Conservation (phyloP, 2,888 invertebrate genomes). For the Tupiocoris notatus region DNA sequence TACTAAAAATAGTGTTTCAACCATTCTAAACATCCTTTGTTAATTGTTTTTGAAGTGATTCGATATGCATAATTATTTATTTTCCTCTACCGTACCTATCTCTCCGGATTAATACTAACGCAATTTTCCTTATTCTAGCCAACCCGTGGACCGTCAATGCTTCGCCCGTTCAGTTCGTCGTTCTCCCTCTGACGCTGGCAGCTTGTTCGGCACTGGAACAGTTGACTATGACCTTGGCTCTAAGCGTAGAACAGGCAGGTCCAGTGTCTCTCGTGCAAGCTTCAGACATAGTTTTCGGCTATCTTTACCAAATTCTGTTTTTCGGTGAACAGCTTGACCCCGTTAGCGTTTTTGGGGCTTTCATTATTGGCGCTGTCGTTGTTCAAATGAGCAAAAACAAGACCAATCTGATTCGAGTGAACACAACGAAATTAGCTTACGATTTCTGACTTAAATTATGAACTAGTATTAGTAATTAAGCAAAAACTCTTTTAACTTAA, state of each 20-base stretch:
- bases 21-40: too few relatives aligned
- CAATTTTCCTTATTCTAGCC: too few relatives aligned
- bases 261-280: slow-evolving; percentile 43
- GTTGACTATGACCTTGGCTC: slow-evolving; percentile 40
- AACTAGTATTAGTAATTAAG: background rate
- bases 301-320: slow-evolving; percentile 41
- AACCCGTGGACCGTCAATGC: background rate
- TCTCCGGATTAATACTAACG: too few relatives aligned
- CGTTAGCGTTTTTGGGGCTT: slow-evolving; percentile 31
- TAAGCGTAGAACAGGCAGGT: slow-evolving; percentile 42
- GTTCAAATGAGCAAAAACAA: slow-evolving; percentile 20
- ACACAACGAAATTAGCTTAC: background rate
- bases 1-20: too few relatives aligned
- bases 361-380: slow-evolving; percentile 27
- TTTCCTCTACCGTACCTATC: too few relatives aligned
- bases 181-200: slow-evolving; percentile 12
- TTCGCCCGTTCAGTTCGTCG: background rate
- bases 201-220: slow-evolving; percentile 31
- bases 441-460: background rate
- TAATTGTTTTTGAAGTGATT: too few relatives aligned
- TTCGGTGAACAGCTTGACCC: slow-evolving; percentile 33
- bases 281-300: slow-evolving; percentile 44
- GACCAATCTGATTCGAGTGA: background rate
- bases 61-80: too few relatives aligned
- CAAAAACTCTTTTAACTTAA: too few relatives aligned